phyloP scores from a whole-genome alignment of 2,888 invertebrate genomes.

The Plebejus melissa region DNA sequence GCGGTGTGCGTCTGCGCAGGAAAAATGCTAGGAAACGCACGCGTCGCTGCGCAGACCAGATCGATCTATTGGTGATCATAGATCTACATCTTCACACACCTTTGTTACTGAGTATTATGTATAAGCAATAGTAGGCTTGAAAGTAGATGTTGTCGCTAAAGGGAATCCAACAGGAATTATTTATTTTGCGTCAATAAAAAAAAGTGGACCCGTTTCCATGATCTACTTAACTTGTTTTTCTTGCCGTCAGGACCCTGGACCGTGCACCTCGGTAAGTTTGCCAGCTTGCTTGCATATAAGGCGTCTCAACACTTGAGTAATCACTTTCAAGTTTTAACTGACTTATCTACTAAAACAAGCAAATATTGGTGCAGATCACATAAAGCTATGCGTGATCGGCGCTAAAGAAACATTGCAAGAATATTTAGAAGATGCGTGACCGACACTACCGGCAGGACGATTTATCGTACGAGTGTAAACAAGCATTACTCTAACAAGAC shows the following conservation, averaged over 20 bases:
- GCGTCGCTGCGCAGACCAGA: slow-evolving; percentile 40
- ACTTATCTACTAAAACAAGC: neutral
- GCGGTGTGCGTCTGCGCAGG: slow-evolving; percentile 33
- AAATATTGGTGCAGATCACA: neutral
- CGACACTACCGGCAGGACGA: slow-evolving; percentile 56
- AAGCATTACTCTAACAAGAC: slow-evolving; percentile 46
- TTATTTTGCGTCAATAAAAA: no score
- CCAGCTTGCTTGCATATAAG: no score
- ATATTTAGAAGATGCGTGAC: slow-evolving; percentile 44
- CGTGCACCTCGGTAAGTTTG: no score
- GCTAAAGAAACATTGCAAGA: slow-evolving; percentile 24
- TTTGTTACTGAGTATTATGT: slow-evolving; percentile 29
- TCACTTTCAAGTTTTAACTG: neutral
- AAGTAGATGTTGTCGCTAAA: neutral
- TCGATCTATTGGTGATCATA: slow-evolving; percentile 42
- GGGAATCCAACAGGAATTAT: neutral
- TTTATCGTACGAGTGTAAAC: slow-evolving; percentile 49
- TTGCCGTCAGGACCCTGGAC: no score
- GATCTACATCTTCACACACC: slow-evolving; percentile 32
- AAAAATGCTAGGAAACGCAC: slow-evolving; percentile 47
- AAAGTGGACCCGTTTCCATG: no score
- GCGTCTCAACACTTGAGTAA: neutral
- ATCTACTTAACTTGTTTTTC: no score
- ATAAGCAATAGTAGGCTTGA: neutral
- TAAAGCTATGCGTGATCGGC: neutral